Evolutionary conservation across 2,888 invertebrate species (phyloP).

Genomic region (Limenitis camilla): DNA sequence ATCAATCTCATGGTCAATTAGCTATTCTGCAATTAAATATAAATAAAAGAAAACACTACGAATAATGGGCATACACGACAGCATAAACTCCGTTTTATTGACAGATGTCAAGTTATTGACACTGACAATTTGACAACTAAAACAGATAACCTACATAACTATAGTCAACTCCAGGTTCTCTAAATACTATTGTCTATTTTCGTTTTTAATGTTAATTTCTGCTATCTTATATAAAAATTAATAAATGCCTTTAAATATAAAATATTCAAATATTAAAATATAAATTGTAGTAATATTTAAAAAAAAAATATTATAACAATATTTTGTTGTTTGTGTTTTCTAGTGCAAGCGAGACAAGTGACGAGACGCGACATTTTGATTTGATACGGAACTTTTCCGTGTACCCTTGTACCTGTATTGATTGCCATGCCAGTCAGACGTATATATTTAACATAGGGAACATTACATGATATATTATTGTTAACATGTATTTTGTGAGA

Average conservation of each 20-base stretch:
- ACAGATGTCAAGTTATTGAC: constrained; percentile 10
- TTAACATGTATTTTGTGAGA: constrained; percentile 38
- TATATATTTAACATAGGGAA: constrained; percentile 41
- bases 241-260: background rate
- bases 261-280: background rate
- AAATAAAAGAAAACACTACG: constrained; percentile 31
- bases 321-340: constrained; percentile 4
- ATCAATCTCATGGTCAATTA: constrained; percentile 34
- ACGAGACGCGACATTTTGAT: constrained; percentile 66
- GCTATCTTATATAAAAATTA: background rate
- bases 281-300: background rate
- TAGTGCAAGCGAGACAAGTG: constrained; percentile 18
- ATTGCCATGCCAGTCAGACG: constrained; percentile 58
- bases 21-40: constrained; percentile 27
- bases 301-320: background rate
- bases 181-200: constrained; percentile 2
- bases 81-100: constrained; percentile 26
- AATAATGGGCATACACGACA: constrained; percentile 25
- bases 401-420: too few relatives aligned
- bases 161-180: background rate
- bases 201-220: background rate
- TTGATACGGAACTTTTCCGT: constrained; percentile 56
- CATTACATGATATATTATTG: constrained; percentile 33
- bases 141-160: background rate
- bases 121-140: constrained; percentile 9